These are phyloP conservation scores for Australoheros facetus DNA, from an alignment of 2,797 vertebrate genomes.

Conservation along the genomic window DNA sequence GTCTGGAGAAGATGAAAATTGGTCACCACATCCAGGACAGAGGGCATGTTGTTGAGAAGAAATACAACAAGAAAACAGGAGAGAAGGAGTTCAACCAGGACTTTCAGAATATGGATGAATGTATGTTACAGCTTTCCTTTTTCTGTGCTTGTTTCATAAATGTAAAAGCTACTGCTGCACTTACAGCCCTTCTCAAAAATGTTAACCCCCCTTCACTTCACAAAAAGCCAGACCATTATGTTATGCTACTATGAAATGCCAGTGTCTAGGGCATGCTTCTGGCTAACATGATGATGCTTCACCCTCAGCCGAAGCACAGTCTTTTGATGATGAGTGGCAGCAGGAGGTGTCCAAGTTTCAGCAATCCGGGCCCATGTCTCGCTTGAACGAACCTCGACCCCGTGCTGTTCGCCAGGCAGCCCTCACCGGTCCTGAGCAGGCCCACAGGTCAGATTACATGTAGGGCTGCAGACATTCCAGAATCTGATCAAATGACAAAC, in stretches of 20 bases:
- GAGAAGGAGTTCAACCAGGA: slow-evolving; percentile 92
- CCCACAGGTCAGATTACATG: slow-evolving; percentile 76
- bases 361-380: slow-evolving; percentile 55
- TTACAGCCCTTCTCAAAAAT: not conserved
- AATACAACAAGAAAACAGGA: slow-evolving; percentile 89
- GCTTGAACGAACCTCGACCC: slow-evolving; percentile 70
- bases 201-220: too few species aligned
- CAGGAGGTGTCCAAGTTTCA: slow-evolving; percentile 83
- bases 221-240: not conserved
- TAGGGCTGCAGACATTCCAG: slow-evolving; percentile 22
- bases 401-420: slow-evolving; percentile 68
- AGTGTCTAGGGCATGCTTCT: not conserved
- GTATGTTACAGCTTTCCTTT: slow-evolving; percentile 74
- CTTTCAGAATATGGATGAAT: slow-evolving; percentile 93
- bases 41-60: slow-evolving; percentile 89
- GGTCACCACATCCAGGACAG: slow-evolving; percentile 93
- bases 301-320: slow-evolving; percentile 85
- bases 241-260: not conserved
- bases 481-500: slow-evolving; percentile 37
- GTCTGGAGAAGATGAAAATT: slow-evolving; percentile 90
- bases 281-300: slow-evolving; percentile 26
- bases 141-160: not conserved
- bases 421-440: slow-evolving; percentile 54
- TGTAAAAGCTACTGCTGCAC: not conserved
- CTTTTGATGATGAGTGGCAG: slow-evolving; percentile 92